A percentile compares a stretch with the other conserved stretches of the same genome.
These are phyloP conservation scores for Drosophila nikananu DNA, from an alignment of 1,140 invertebrate genomes.

Conservation along the genomic window DNA sequence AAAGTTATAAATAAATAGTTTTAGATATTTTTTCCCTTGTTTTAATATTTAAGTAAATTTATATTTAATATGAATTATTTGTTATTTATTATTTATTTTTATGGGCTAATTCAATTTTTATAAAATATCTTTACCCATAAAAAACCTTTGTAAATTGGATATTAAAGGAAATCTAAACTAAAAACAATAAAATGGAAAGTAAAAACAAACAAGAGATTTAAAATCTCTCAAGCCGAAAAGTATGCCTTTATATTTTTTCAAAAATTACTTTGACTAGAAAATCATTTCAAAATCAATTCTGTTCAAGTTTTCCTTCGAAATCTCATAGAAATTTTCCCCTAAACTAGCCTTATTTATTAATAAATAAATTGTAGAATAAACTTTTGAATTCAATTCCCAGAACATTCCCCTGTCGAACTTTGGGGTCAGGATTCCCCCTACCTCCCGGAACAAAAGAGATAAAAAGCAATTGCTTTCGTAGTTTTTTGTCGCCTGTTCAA, in stretches of 20 bases:
- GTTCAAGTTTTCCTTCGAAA: not conserved
- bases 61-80: not conserved
- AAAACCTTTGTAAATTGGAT: not conserved
- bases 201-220: not conserved
- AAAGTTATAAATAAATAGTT: not conserved
- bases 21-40: not conserved
- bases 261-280: not conserved
- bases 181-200: not conserved
- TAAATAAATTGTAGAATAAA: not conserved
- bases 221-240: not conserved
- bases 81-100: too few relatives aligned
- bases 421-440: not conserved
- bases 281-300: not conserved
- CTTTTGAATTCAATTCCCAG: not conserved
- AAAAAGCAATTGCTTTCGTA: slow-evolving; percentile 44
- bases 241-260: not conserved
- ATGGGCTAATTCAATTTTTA: not conserved
- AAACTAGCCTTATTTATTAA: too few relatives aligned
- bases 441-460: not conserved
- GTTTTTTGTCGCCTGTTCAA: slow-evolving; percentile 70
- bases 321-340: not conserved
- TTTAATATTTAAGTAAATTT: not conserved
- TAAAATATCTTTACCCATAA: not conserved
- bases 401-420: not conserved
- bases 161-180: not conserved